Conservation (phyloP, 2,888 invertebrate genomes). For the Thyatira batis region DNA sequence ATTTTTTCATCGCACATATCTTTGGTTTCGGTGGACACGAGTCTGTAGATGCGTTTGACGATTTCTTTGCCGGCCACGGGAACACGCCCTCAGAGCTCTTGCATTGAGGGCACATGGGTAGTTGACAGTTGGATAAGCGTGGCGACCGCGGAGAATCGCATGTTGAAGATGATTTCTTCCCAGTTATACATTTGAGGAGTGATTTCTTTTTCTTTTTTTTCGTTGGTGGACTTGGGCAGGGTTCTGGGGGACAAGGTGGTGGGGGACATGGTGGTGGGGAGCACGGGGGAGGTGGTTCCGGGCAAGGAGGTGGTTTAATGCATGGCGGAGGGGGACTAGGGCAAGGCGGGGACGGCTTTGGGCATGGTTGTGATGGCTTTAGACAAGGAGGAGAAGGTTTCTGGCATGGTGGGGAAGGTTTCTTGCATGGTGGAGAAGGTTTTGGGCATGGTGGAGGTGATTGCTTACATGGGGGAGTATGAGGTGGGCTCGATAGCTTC, state of each 20-base stretch:
- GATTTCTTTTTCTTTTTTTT: background rate
- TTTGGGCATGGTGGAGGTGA: background rate
- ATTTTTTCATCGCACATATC: background rate
- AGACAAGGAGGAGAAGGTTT: conserved; percentile 1
- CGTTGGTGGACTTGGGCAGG: background rate
- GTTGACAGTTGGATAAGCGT: conserved; percentile 7
- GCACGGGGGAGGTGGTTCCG: conserved; percentile 9
- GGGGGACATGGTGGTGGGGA: conserved; percentile 4
- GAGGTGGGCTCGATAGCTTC: background rate
- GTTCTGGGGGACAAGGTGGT: background rate
- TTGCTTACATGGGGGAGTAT: background rate
- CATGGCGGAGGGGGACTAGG: background rate
- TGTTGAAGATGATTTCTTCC: background rate
- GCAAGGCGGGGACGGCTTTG: conserved; percentile 1
- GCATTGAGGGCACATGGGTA: conserved; percentile 2
- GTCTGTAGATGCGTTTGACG: conserved; percentile 2
- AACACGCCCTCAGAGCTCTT: conserved; percentile 1
- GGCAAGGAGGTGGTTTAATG: conserved; percentile 12
- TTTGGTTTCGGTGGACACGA: background rate
- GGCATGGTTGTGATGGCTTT: background rate
- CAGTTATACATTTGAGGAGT: background rate
- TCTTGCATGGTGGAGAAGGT: background rate
- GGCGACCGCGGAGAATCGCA: background rate
- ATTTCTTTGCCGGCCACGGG: conserved; percentile 12
- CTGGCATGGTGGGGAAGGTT: conserved; percentile 1